Conservation (phyloP, 2,797 vertebrate genomes). For the Esox masquinongy region DNA sequence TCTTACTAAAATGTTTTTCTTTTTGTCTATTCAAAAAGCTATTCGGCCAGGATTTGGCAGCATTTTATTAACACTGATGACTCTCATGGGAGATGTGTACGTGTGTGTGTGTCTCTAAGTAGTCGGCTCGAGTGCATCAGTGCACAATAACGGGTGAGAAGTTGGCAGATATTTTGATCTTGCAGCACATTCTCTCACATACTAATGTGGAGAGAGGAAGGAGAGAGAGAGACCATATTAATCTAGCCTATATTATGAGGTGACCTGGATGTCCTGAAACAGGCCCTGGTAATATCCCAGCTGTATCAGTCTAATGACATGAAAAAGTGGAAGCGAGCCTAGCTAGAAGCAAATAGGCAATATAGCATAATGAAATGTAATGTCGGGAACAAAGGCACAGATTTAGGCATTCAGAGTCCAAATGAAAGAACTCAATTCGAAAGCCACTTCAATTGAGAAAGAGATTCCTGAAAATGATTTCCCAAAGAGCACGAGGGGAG, state of each 20-base stretch:
- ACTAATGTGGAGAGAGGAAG: neutral
- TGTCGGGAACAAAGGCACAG: neutral
- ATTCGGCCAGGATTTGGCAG: neutral
- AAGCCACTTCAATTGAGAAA: slow-evolving; percentile 1
- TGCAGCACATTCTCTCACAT: neutral
- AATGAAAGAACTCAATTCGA: neutral
- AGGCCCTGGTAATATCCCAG: neutral
- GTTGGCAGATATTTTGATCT: neutral
- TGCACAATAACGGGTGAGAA: neutral
- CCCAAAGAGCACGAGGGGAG: neutral
- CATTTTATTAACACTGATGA: neutral
- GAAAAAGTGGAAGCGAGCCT: neutral
- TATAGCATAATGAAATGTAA: slow-evolving; percentile 2
- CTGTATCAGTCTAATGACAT: neutral
- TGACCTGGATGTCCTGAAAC: slow-evolving; percentile 1
- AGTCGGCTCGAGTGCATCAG: neutral
- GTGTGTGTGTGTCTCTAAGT: neutral
- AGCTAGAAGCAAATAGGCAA: neutral
- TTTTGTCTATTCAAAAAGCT: neutral
- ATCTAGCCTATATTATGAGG: neutral
- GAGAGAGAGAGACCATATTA: neutral
- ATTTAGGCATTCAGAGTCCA: neutral
- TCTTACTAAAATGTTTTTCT: neutral
- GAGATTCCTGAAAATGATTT: neutral
- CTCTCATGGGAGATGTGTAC: neutral